phyloP scores from a whole-genome alignment of 2,113 vertebrate genomes.

The Mionectes macconnelli region DNA sequence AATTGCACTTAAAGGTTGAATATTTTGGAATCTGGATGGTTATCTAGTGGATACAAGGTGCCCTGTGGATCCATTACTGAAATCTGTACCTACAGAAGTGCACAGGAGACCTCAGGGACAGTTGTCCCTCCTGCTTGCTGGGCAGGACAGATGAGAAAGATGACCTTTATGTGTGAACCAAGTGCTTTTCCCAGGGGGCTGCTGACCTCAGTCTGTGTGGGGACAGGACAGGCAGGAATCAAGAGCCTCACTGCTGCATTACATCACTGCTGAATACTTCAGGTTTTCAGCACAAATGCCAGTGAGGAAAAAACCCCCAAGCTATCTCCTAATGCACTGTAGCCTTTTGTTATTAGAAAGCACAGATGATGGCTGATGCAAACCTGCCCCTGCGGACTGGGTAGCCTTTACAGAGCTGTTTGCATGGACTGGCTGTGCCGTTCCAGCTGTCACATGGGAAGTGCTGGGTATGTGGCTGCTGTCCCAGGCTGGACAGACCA shows the following conservation, averaged over 20 bases:
- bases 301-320: background rate
- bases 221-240: background rate
- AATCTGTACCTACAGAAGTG: background rate
- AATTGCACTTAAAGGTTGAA: background rate
- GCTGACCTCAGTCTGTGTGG: rapidly evolving
- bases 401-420: too few relatives aligned
- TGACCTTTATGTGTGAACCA: background rate
- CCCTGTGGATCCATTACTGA: background rate
- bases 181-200: background rate
- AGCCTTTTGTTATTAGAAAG: too few relatives aligned
- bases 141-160: background rate
- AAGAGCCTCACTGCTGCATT: background rate
- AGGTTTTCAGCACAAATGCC: background rate
- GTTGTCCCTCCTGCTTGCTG: background rate
- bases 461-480: rapidly evolving
- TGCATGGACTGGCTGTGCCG: too few relatives aligned
- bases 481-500: background rate
- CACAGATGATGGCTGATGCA: too few relatives aligned
- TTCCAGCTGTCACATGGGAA: background rate
- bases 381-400: too few relatives aligned
- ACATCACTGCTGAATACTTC: background rate
- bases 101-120: background rate
- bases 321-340: background rate
- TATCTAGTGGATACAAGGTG: background rate
- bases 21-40: background rate